phyloP scores from a whole-genome alignment of 2,888 invertebrate species.

The Hypolimnas misippus region DNA sequence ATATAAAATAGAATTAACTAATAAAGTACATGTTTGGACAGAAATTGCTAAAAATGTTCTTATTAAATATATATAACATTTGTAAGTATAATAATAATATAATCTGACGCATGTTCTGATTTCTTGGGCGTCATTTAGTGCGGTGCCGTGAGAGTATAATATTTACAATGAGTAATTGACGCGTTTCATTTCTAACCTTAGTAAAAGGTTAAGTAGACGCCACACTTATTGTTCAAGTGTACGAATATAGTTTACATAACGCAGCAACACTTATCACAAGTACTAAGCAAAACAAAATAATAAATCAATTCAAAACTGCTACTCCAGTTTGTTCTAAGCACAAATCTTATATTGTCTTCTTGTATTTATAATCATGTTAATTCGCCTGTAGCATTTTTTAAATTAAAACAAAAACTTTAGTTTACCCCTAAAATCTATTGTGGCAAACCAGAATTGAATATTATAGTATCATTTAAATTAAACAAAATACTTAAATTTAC shows the following conservation, averaged over 20 bases:
- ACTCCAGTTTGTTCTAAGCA: not conserved
- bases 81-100: not conserved
- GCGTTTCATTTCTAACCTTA: constrained; percentile 21
- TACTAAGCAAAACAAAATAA: not conserved
- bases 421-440: too few relatives aligned
- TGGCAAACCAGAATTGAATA: too few relatives aligned
- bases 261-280: not conserved
- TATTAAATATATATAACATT: too few relatives aligned
- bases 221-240: not conserved
- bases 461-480: too few relatives aligned
- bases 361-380: too few relatives aligned
- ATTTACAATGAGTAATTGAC: constrained; percentile 31
- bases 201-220: constrained; percentile 15
- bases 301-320: not conserved
- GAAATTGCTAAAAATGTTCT: too few relatives aligned
- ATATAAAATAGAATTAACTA: too few relatives aligned
- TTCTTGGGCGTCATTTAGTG: constrained; percentile 7
- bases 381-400: too few relatives aligned
- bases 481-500: too few relatives aligned
- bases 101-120: not conserved
- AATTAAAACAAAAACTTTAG: too few relatives aligned
- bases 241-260: not conserved
- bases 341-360: too few relatives aligned
- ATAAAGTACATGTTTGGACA: too few relatives aligned
- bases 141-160: constrained; percentile 36